Percentiles rank a stretch among this genome's conserved stretches.
Evolutionary conservation across 2,797 vertebrate genomes (phyloP).

Genomic region (Ptychobarbus kaznakovi): DNA sequence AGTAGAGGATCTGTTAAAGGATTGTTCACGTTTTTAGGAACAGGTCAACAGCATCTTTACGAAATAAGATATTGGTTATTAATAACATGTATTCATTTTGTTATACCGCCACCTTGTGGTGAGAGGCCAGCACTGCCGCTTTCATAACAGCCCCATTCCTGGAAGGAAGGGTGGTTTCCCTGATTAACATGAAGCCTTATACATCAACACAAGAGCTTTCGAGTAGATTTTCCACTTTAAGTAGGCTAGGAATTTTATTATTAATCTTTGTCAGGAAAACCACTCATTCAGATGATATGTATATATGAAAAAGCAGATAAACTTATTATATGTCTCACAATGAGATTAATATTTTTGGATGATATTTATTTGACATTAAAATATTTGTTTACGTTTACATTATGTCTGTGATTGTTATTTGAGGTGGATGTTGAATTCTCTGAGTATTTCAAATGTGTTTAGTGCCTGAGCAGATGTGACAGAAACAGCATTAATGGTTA

Average conservation of each 20-base stretch:
- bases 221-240: not conserved
- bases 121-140: not conserved
- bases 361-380: constrained; percentile 62
- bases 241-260: too few relatives aligned
- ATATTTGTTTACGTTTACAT: constrained; percentile 40
- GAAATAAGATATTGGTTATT: not conserved
- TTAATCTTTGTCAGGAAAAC: constrained; percentile 10
- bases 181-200: not conserved
- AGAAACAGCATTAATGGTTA: not conserved
- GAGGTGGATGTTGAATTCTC: not conserved
- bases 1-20: constrained; percentile 13
- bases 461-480: not conserved
- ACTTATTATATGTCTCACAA: constrained; percentile 53
- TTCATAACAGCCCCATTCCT: not conserved
- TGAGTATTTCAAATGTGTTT: not conserved
- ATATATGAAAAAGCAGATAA: not conserved
- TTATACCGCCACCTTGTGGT: constrained; percentile 68
- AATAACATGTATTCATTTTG: constrained; percentile 42
- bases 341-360: constrained; percentile 60
- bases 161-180: constrained; percentile 26
- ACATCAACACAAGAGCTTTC: not conserved
- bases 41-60: not conserved
- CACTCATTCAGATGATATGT: constrained; percentile 18
- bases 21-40: constrained; percentile 21
- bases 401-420: constrained; percentile 27